Evolutionary conservation across 37 sponge, comb jelly and placozoan species (phyloP).

Genomic region (Diacarnus erythraeanus): DNA sequence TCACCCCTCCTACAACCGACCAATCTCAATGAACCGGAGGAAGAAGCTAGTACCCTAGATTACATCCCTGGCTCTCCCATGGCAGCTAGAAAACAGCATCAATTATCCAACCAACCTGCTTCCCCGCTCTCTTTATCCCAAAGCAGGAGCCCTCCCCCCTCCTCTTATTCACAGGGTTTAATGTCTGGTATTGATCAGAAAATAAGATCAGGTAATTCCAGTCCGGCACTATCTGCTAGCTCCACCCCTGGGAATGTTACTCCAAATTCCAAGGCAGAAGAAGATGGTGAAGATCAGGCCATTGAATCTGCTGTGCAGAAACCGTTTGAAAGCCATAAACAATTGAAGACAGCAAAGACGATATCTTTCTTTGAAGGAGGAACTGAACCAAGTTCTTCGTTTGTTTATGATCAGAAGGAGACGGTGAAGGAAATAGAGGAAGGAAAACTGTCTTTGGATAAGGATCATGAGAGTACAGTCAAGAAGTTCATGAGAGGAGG

Average conservation of each 20-base stretch:
- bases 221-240: not conserved
- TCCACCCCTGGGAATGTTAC: not conserved
- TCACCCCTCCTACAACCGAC: not conserved
- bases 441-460: not conserved
- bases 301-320: not conserved
- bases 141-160: slow-evolving; percentile 15
- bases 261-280: not conserved
- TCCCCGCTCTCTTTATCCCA: slow-evolving; percentile 17
- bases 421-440: slow-evolving; percentile 17
- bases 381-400: not conserved
- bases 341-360: not conserved
- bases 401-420: not conserved
- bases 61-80: not conserved
- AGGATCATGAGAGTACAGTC: slow-evolving; percentile 10
- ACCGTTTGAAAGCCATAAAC: not conserved
- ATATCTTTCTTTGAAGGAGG: not conserved
- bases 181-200: not conserved
- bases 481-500: slow-evolving; percentile 10
- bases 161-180: too few relatives aligned
- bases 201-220: not conserved
- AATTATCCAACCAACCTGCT: not conserved
- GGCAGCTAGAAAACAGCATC: not conserved
- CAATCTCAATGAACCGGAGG: too few relatives aligned
- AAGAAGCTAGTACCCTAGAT: slow-evolving; percentile 20
- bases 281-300: not conserved